Evolutionary conservation across 2,113 vertebrate genomes (phyloP).

Genomic region (Gadus macrocephalus): DNA sequence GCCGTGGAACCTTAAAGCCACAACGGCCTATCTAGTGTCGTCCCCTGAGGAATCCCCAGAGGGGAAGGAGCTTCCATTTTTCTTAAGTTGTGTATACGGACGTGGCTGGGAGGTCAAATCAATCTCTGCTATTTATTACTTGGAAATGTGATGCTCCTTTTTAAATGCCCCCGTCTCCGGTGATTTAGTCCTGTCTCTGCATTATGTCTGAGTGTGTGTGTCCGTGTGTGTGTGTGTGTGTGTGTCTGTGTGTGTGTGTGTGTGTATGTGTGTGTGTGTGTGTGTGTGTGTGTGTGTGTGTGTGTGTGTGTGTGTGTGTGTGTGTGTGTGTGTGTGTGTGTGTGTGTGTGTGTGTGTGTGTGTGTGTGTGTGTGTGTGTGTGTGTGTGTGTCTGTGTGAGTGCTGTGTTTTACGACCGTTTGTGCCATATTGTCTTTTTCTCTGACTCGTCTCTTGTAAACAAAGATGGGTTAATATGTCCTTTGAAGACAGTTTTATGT

Average conservation of each 20-base stretch:
- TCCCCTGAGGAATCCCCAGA: constrained; percentile 82
- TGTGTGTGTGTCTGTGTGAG: constrained; percentile 42
- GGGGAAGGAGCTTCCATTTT: constrained; percentile 81
- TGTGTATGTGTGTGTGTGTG: neutral
- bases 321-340: constrained; percentile 33
- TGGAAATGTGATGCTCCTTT: constrained; percentile 93
- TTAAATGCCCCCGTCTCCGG: constrained; percentile 88
- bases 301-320: constrained; percentile 51
- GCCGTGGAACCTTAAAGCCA: constrained; percentile 80
- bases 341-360: constrained; percentile 60
- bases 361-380: constrained; percentile 37
- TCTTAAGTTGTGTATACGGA: constrained; percentile 85
- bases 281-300: constrained; percentile 60
- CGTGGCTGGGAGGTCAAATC: constrained; percentile 91
- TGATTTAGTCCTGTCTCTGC: constrained; percentile 82
- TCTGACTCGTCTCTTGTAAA: constrained; percentile 76
- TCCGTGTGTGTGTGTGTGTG: constrained; percentile 44
- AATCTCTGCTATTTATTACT: constrained; percentile 98
- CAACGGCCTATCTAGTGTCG: constrained; percentile 84
- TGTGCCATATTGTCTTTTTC: constrained; percentile 76
- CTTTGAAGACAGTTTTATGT: constrained; percentile 80
- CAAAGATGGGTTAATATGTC: constrained; percentile 81
- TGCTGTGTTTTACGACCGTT: constrained; percentile 68
- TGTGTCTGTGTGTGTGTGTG: constrained; percentile 42
- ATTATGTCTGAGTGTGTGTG: constrained; percentile 66